A percentile compares a stretch with the other conserved stretches of the same genome.
Conservation (phyloP, 2,797 vertebrate species). For the Cossypha niveicapilla region DNA sequence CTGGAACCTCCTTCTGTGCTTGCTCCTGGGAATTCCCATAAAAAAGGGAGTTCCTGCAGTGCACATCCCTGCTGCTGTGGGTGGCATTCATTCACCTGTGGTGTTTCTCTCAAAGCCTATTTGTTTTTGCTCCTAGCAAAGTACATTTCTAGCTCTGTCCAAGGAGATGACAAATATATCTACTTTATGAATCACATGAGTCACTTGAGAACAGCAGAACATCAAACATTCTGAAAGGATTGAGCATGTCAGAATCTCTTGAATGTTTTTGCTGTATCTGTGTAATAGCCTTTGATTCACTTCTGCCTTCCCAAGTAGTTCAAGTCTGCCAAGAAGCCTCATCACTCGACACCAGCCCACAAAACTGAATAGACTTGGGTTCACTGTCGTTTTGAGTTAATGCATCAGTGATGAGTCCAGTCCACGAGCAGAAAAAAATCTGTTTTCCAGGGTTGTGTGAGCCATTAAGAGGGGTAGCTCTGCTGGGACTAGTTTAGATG, state of each 20-base stretch:
- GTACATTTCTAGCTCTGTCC: not conserved
- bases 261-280: not conserved
- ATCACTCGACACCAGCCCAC: slow-evolving; percentile 41
- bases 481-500: slow-evolving; percentile 57
- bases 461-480: slow-evolving; percentile 63
- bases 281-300: slow-evolving; percentile 19
- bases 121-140: not conserved
- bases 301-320: slow-evolving; percentile 54
- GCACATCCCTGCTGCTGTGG: not conserved
- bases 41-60: not conserved
- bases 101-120: not conserved
- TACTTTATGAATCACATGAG: slow-evolving; percentile 38
- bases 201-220: slow-evolving; percentile 23
- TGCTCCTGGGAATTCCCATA: not conserved
- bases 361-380: not conserved
- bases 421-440: slow-evolving; percentile 22
- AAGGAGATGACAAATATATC: slow-evolving; percentile 54
- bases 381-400: slow-evolving; percentile 53
- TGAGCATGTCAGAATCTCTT: slow-evolving; percentile 6
- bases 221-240: slow-evolving; percentile 18
- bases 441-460: slow-evolving; percentile 51
- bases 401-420: slow-evolving; percentile 30
- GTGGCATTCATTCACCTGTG: not conserved
- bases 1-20: not conserved
- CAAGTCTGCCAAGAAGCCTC: slow-evolving; percentile 51